A percentile compares a stretch with the other conserved stretches of the same genome.
These are phyloP conservation scores for Dastarcus helophoroides DNA, from an alignment of 2,888 invertebrate genomes.

Conservation along the genomic window DNA sequence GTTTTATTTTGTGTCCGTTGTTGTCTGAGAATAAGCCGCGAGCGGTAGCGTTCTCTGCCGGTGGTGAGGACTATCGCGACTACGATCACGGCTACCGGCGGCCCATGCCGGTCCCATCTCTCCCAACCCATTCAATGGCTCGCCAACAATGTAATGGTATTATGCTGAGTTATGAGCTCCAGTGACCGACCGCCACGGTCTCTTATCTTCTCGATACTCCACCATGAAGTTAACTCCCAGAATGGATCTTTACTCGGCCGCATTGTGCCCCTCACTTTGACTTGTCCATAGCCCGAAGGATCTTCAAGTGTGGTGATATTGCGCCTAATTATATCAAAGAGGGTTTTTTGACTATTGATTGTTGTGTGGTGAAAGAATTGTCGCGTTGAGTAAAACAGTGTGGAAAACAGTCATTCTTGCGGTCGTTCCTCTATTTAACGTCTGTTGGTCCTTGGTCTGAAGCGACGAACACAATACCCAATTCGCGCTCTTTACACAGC, in stretches of 20 bases:
- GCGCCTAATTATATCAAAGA: too few species aligned
- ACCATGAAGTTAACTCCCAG: too few species aligned
- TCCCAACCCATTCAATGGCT: slow-evolving; percentile 25
- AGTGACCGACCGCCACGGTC: slow-evolving; percentile 19
- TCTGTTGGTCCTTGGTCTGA: slow-evolving; percentile 3
- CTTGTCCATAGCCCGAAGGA: too few species aligned
- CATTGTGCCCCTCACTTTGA: too few species aligned
- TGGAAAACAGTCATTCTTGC: too few species aligned
- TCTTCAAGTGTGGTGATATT: too few species aligned
- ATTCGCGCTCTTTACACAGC: slow-evolving; percentile 7
- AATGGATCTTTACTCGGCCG: too few species aligned
- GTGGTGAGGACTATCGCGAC: slow-evolving; percentile 30
- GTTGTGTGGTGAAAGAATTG: too few species aligned
- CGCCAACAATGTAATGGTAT: slow-evolving; percentile 32
- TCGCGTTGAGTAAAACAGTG: too few species aligned
- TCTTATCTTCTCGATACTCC: slow-evolving; percentile 14
- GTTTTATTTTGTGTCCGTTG: too few species aligned
- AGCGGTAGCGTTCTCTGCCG: slow-evolving; percentile 21
- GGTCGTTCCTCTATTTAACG: too few species aligned
- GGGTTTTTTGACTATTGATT: too few species aligned
- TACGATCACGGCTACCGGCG: slow-evolving; percentile 29
- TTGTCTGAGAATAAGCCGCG: not conserved
- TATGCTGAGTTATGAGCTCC: slow-evolving; percentile 29
- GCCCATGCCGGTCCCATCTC: slow-evolving; percentile 27
- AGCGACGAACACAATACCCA: slow-evolving; percentile 1